Evolutionary conservation across 2,797 vertebrate species (phyloP), one percentile per base, ranked within the genome.

Genomic region (Setipinna tenuifilis): DNA sequence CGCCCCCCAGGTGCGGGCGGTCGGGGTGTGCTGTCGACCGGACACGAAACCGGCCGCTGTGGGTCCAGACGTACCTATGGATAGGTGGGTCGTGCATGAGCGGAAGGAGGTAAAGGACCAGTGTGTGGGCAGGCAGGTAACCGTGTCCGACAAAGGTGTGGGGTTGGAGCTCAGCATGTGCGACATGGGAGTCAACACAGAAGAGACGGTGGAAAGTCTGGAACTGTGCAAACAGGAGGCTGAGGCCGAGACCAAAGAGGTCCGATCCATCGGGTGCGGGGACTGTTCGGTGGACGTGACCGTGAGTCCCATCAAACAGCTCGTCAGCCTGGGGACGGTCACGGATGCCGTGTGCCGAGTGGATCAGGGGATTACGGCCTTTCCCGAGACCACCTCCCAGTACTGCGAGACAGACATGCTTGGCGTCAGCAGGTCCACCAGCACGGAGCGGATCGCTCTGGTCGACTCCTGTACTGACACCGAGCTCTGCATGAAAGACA

Each of bases 21-120:
- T 96, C 0, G 96, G 96, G 25, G 92, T 95, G 82, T 95, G 93
- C 84, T 98, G 97, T 92, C 94, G 87, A 54, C 97, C 97, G 0
- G 62, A 86, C 0, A 0, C 85, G 21, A 90, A n/a, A 57, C 93
- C 93, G 4, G n/a, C 86, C 0, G 93, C 93, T 0, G 86, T 44
- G 0, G 98, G 98, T 68, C 96, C 97, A 0, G 96, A 98, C 78
- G 91, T 96, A 85, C 95, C 95, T 0, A 97, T 99, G 96, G 92
- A 94, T 82, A 89, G 9, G 6, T 99, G 97, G 98, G 89, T 97
- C 86, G 96, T 99, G 85, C 96, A 90, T 80, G 94, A 97, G 88
- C 92, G 88, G 9, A 93, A 93, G 57, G 95, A 96, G 78, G 87
- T 94, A 21, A 90, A 58, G 0, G 96, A 98, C 88, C 94, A 91